Percentiles rank a stretch among this genome's conserved stretches.
Conservation (phyloP, 2,888 invertebrate species). For the Eucera pruinosa region DNA sequence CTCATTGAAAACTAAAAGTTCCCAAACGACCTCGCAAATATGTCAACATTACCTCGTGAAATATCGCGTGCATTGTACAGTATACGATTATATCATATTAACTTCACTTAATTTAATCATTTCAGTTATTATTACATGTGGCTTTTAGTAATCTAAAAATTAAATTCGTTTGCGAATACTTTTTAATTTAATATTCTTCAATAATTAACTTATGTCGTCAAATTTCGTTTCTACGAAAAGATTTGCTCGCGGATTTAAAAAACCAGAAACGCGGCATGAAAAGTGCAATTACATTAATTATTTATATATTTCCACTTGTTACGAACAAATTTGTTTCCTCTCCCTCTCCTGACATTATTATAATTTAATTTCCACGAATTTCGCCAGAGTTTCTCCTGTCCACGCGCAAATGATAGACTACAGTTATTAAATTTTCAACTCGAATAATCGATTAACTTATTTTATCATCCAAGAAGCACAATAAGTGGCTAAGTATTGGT, state of each 20-base stretch:
- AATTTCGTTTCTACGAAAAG: constrained; percentile 6
- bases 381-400: constrained; percentile 27
- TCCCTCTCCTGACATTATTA: neutral
- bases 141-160: too few relatives aligned
- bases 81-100: constrained; percentile 35
- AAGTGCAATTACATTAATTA: constrained; percentile 37
- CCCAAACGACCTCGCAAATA: constrained; percentile 7
- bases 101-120: constrained; percentile 11
- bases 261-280: neutral
- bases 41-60: constrained; percentile 25
- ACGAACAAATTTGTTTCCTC: neutral
- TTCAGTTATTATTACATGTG: too few relatives aligned
- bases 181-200: neutral
- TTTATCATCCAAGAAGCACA: constrained; percentile 39
- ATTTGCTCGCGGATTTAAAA: constrained; percentile 4
- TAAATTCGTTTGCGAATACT: neutral
- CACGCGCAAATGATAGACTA: constrained; percentile 43
- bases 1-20: constrained; percentile 22
- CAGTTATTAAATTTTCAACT: constrained; percentile 30
- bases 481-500: constrained; percentile 44
- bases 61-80: constrained; percentile 49
- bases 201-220: neutral
- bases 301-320: constrained; percentile 16
- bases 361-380: neutral
- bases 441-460: constrained; percentile 26